A percentile compares a stretch with the other conserved stretches of the same genome.
These are phyloP conservation scores for Bryconaethiops microstoma DNA, from an alignment of 2,797 vertebrate genomes.

Conservation along the genomic window DNA sequence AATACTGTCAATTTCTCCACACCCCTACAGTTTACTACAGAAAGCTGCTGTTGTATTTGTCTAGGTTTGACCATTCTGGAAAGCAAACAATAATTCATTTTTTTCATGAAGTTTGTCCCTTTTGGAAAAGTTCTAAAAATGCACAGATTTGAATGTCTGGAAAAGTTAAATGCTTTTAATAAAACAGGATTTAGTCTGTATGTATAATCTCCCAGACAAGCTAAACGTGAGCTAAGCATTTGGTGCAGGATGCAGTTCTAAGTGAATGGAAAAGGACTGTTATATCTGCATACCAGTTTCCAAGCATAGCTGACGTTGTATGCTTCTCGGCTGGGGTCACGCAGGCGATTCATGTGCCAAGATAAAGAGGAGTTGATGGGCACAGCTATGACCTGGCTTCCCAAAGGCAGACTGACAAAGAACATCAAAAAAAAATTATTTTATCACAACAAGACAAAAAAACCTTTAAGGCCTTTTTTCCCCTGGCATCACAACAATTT, in stretches of 20 bases:
- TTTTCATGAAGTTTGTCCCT: not conserved
- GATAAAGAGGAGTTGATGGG: slow-evolving; percentile 96
- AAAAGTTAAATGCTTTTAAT: not conserved
- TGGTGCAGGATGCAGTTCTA: not conserved
- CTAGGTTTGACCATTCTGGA: not conserved
- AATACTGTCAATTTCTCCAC: no score
- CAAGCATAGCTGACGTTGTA: slow-evolving; percentile 99
- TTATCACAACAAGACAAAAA: slow-evolving; percentile 55
- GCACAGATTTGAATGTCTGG: not conserved
- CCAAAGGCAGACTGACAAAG: slow-evolving; percentile 89
- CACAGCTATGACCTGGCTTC: slow-evolving; percentile 94
- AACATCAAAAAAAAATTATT: slow-evolving; percentile 24
- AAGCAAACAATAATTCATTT: not conserved
- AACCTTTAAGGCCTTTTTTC: not conserved
- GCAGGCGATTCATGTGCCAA: slow-evolving; percentile 94
- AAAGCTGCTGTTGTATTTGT: not conserved
- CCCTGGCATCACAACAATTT: not conserved
- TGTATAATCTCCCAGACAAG: not conserved
- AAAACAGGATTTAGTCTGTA: not conserved
- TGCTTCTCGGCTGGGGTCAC: slow-evolving; percentile 86
- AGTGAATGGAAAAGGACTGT: not conserved
- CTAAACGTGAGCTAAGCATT: not conserved
- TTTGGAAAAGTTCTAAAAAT: not conserved
- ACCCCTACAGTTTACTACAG: not conserved
- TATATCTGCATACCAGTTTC: slow-evolving; percentile 88